Conservation (phyloP, 2,888 invertebrate genomes). For the Spialia ferax region DNA sequence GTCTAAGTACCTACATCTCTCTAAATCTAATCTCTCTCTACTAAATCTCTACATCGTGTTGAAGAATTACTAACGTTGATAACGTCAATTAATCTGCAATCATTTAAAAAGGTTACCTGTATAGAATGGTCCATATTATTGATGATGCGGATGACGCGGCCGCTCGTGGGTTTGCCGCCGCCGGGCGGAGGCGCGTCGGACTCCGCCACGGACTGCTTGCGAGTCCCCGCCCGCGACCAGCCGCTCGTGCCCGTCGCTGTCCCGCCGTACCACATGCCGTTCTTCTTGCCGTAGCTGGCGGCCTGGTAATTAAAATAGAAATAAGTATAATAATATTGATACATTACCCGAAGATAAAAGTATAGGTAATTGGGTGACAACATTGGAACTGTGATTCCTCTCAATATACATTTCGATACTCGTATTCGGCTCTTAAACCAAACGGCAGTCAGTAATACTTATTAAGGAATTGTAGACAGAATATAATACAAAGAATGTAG, state of each 20-base stretch:
- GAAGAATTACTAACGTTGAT: too few species aligned
- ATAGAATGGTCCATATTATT: slow-evolving; percentile 97
- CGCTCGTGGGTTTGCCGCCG: slow-evolving; percentile 91
- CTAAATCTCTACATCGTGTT: not conserved
- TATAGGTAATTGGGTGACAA: too few species aligned
- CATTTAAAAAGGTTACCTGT: slow-evolving; percentile 87
- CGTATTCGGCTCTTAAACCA: too few species aligned
- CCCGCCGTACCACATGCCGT: slow-evolving; percentile 94
- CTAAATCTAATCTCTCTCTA: too few species aligned
- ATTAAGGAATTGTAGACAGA: too few species aligned
- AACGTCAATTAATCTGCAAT: not conserved
- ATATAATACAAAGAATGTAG: too few species aligned
- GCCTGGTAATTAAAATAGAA: slow-evolving; percentile 83
- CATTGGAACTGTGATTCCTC: too few species aligned
- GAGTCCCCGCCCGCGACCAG: slow-evolving; percentile 91
- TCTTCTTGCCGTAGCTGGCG: slow-evolving; percentile 96
- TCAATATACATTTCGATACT: too few species aligned
- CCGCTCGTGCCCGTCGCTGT: slow-evolving; percentile 86
- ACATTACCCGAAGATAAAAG: too few species aligned
- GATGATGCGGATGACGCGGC: slow-evolving; percentile 96
- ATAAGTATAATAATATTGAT: too few species aligned
- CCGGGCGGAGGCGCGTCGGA: slow-evolving; percentile 91
- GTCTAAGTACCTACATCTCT: too few species aligned
- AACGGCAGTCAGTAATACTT: too few species aligned
- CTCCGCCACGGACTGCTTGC: slow-evolving; percentile 94